Evolutionary conservation across 2,888 invertebrate genomes (phyloP), one percentile per base, ranked within the genome.

Genomic region (Erpobdella octoculata): DNA sequence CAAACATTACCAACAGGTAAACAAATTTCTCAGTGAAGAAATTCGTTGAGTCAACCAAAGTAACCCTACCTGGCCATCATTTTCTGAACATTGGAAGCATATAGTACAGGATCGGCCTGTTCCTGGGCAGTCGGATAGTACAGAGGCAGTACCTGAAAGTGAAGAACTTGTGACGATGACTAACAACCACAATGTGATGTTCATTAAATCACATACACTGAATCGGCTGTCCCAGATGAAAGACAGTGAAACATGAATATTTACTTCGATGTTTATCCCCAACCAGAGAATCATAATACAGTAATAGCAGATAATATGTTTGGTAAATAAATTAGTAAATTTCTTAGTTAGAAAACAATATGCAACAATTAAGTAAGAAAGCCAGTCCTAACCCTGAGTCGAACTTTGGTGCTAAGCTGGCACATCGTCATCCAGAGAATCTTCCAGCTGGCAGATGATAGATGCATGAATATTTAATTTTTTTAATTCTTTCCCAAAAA

Each of bases 41-140:
- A n/a, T n/a, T n/a, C n/a, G n/a, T n/a, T n/a, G n/a, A n/a, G n/a
- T n/a, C n/a, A n/a, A n/a, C n/a, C n/a, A n/a, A n/a, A n/a, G n/a
- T n/a, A n/a, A n/a, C n/a, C n/a, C n/a, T 85, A 93, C 93, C 89
- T 89, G 46, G 93, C 92, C 93, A 95, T 94, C 53, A 91, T 88
- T 78, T 89, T 88, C 74, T 93, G 87, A 4, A 95, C 94, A 83
- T 94, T 94, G 79, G 89, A 87, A 0, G 93, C 94, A 82, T 89
- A 95, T 36, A 95, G 85, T 82, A 91, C 92, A 0, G 93, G 91
- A 84, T 95, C 89, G 3, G 86, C 85, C 80, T 89, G 89, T 82
- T 95, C 95, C 75, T 89, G 91, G 76, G 91, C 90, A 78, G 86
- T 91, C 0, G 95, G 95, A 53, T 86, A 87, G 84, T 94, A 93